Evolutionary conservation across 2,113 vertebrate genomes (phyloP).

Genomic region (Ariopsis seemanni): DNA sequence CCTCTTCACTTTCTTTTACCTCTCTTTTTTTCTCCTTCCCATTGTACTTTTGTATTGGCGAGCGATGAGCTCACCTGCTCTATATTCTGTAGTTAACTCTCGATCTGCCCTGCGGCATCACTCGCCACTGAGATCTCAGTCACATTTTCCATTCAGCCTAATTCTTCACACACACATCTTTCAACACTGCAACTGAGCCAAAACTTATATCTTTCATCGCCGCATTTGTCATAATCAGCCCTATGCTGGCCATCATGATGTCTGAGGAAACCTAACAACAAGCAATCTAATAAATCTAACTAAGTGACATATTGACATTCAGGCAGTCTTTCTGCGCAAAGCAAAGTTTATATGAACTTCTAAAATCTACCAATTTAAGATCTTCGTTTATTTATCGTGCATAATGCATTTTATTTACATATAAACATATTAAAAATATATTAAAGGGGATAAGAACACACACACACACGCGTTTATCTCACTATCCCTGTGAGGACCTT

Average conservation of each 20-base stretch:
- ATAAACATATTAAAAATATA: no score
- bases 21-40: neutral
- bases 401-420: neutral
- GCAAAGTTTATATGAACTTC: neutral
- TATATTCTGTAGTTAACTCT: slow-evolving; percentile 1
- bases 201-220: neutral
- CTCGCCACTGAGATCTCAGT: neutral
- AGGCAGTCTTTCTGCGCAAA: neutral
- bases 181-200: neutral
- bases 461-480: neutral
- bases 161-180: slow-evolving; percentile 6
- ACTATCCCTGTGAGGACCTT: no score
- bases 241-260: neutral
- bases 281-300: neutral
- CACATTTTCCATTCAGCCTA: slow-evolving; percentile 9
- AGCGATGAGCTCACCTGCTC: slow-evolving; percentile 7
- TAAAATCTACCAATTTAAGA: neutral
- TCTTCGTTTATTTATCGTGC: neutral
- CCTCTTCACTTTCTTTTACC: neutral
- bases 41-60: neutral
- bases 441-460: neutral
- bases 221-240: neutral
- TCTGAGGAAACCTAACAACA: neutral
- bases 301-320: neutral
- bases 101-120: neutral